phyloP scores from a whole-genome alignment of 1,140 invertebrate genomes.

The Grapholita molesta region DNA sequence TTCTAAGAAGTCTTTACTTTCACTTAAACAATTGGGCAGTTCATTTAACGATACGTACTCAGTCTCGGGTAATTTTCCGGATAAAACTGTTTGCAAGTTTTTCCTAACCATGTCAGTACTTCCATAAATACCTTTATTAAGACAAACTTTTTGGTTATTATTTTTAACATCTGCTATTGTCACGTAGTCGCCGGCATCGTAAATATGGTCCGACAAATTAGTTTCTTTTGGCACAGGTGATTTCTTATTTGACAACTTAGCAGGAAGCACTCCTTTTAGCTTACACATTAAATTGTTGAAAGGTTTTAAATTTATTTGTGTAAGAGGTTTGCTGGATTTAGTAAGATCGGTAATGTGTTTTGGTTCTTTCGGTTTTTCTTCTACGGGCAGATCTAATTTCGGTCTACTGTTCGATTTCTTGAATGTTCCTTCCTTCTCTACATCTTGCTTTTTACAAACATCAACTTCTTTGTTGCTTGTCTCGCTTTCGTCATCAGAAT shows the following conservation, averaged over 20 bases:
- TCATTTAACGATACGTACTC: constrained; percentile 91
- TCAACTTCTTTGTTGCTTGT: constrained; percentile 58
- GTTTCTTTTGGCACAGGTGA: constrained; percentile 74
- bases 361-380: constrained; percentile 53
- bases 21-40: constrained; percentile 81
- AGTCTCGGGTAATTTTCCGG: constrained; percentile 80
- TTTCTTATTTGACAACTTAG: constrained; percentile 76
- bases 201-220: constrained; percentile 60
- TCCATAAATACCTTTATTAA: constrained; percentile 76
- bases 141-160: constrained; percentile 81
- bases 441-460: constrained; percentile 32
- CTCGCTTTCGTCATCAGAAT: constrained; percentile 90
- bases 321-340: constrained; percentile 58
- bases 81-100: constrained; percentile 78
- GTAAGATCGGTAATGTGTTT: constrained; percentile 41
- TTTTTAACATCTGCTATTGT: constrained; percentile 90
- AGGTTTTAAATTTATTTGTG: constrained; percentile 67
- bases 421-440: constrained; percentile 32
- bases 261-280: constrained; percentile 80
- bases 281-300: constrained; percentile 82
- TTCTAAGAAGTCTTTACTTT: constrained; percentile 68
- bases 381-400: constrained; percentile 70
- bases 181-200: constrained; percentile 87
- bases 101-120: constrained; percentile 79
- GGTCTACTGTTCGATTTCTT: constrained; percentile 51